Conservation (phyloP, 64 coral and sea anemone species). For the Hydrozoanthus tunicans region DNA sequence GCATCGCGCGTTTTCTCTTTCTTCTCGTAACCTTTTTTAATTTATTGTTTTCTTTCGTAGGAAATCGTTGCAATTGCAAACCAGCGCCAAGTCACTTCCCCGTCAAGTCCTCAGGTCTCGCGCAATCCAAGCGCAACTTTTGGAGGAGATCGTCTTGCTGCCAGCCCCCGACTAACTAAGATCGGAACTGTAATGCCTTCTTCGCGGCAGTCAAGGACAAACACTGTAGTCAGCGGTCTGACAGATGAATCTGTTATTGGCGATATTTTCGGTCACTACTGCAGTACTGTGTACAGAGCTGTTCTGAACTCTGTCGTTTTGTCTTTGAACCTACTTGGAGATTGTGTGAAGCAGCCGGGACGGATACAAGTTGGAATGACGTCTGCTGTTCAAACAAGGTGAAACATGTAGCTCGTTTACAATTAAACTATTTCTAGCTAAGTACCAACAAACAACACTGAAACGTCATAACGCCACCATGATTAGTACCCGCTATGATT, state of each 20-base stretch:
- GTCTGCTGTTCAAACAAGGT: conserved; percentile 28
- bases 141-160: conserved; percentile 33
- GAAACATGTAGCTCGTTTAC: background rate
- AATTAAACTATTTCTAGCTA: background rate
- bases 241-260: conserved; percentile 98
- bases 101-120: conserved; percentile 66
- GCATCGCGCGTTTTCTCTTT: background rate
- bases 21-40: background rate
- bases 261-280: conserved; percentile 97
- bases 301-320: conserved; percentile 73
- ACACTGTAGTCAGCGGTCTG: conserved; percentile 90
- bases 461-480: too few relatives aligned
- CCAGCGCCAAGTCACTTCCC: conserved; percentile 82
- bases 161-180: conserved; percentile 63
- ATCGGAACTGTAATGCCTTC: conserved; percentile 81
- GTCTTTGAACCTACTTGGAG: conserved; percentile 81
- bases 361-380: conserved; percentile 78
- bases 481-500: too few relatives aligned
- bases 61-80: conserved; percentile 89
- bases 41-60: conserved; percentile 31
- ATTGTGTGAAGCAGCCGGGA: conserved; percentile 88
- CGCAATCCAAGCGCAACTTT: conserved; percentile 72
- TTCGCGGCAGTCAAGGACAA: conserved; percentile 56
- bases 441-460: background rate
- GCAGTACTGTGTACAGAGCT: conserved; percentile 88